Evolutionary conservation across 1,140 invertebrate species (phyloP), one percentile per base, ranked within the genome.

Genomic region (Lasioglossum albipes): DNA sequence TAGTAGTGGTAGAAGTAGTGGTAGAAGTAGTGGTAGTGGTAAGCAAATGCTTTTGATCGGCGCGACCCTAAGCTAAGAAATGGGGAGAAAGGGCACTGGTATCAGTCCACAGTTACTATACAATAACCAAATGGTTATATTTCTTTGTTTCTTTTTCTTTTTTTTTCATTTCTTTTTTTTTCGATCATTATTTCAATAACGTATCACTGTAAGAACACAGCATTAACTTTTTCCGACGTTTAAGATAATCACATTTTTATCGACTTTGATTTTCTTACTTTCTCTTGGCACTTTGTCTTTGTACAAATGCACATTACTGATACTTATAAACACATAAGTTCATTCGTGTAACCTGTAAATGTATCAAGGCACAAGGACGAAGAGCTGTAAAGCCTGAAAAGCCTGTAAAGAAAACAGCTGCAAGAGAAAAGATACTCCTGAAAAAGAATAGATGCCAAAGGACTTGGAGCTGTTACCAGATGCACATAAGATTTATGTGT

Each of bases 11-110:
- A 89, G 89, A 89, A 87, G 89, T 91, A 91, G 91, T 91, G 88
- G 91, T 92, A 88, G 91, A 91, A 92, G 91, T 91, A 92, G 91
- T 91, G 89, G 91, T 91, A 92, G 92, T 93, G 91, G 92, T 92
- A 93, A 93, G 92, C 90, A 89, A 93, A 93, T 93, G 92, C 93
- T 93, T 93, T 93, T 93, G 92, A 92, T 93, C 92, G 91, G 91
- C 92, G 90, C 92, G 89, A 93, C 92, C 91, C 93, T 94, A 94
- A 93, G 93, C 93, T 93, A 94, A 93, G 93, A 93, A 93, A 94
- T 91, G 89, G 89, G 91, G 92, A 93, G 92, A 93, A 93, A 93
- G 93, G 92, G 92, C 90, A 92, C 91, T 93, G 92, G 90, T 93
- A 93, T 92, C 91, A 93, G 90, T 92, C 90, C 90, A 93, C 89